phyloP scores from a whole-genome alignment of 2,888 invertebrate species.

The Cataglyphis rosenhaueri region DNA sequence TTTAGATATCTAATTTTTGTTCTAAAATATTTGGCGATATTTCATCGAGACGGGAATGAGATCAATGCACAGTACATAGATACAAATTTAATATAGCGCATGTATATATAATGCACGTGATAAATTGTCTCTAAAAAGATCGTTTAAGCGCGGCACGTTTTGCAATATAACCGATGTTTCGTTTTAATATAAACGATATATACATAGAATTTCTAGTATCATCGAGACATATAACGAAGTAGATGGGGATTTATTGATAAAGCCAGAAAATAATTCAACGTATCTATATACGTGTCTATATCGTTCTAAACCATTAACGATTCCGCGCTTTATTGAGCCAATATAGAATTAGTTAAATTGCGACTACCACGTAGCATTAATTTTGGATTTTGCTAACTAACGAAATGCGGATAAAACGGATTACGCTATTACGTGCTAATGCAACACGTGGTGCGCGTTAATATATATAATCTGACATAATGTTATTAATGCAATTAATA shows the following conservation, averaged over 20 bases:
- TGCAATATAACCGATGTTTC: background rate
- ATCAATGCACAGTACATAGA: constrained; percentile 4
- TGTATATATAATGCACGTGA: constrained; percentile 26
- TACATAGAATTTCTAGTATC: constrained; percentile 34
- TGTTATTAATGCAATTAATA: constrained; percentile 35
- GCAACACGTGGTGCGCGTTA: constrained; percentile 47
- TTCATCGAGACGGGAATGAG: constrained; percentile 9
- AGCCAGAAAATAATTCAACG: constrained; percentile 48
- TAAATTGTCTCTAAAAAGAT: constrained; percentile 50
- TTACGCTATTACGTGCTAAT: constrained; percentile 36
- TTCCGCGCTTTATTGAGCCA: constrained; percentile 40
- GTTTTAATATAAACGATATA: constrained; percentile 26
- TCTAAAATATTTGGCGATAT: background rate
- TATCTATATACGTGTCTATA: constrained; percentile 16
- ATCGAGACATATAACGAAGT: constrained; percentile 35
- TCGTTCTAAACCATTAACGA: constrained; percentile 43
- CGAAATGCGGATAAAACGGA: constrained; percentile 33
- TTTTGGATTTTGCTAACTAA: constrained; percentile 42
- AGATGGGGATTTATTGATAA: constrained; percentile 36
- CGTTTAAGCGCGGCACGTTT: constrained; percentile 40
- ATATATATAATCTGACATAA: constrained; percentile 17
- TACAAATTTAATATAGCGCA: constrained; percentile 34
- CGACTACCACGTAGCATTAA: constrained; percentile 38
- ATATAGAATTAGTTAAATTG: constrained; percentile 42
- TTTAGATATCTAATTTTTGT: background rate